Evolutionary conservation across 2,797 vertebrate genomes (phyloP).

Genomic region (Sandelia bainsii): DNA sequence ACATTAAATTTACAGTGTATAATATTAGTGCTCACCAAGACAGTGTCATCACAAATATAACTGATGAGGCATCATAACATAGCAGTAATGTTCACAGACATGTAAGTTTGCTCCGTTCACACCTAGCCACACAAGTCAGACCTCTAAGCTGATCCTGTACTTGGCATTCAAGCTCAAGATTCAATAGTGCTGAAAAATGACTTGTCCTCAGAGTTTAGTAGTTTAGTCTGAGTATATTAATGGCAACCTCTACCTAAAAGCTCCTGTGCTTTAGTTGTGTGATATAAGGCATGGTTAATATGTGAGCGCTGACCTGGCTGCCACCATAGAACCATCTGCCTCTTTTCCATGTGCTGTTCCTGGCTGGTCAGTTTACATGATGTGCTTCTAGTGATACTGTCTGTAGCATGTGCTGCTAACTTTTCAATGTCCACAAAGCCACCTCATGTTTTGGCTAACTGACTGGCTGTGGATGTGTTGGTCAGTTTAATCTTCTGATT

Average conservation of each 20-base stretch:
- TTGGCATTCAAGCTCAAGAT: neutral
- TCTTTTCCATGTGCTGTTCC: constrained; percentile 46
- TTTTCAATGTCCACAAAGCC: constrained; percentile 42
- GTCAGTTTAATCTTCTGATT: constrained; percentile 19
- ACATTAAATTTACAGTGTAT: neutral
- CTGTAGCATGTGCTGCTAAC: constrained; percentile 67
- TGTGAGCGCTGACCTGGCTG: constrained; percentile 39
- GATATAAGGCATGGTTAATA: constrained; percentile 37
- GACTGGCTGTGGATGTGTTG: constrained; percentile 40
- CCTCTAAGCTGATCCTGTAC: neutral
- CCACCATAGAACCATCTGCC: constrained; percentile 45
- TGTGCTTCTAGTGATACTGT: constrained; percentile 49
- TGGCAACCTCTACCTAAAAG: constrained; percentile 59
- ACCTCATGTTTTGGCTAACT: constrained; percentile 61
- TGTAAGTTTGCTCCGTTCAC: neutral
- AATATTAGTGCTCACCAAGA: neutral
- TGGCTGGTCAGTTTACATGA: constrained; percentile 52
- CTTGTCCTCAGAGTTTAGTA: neutral
- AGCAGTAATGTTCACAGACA: neutral
- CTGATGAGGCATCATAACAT: neutral
- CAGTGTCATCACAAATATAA: neutral
- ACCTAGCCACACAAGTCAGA: neutral
- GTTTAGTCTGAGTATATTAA: constrained; percentile 17
- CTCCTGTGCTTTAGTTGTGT: constrained; percentile 24
- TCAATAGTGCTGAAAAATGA: neutral